Base-by-base conservation (phyloP, 2,888 invertebrate genomes). In the Platypus cylindrus region DNA sequence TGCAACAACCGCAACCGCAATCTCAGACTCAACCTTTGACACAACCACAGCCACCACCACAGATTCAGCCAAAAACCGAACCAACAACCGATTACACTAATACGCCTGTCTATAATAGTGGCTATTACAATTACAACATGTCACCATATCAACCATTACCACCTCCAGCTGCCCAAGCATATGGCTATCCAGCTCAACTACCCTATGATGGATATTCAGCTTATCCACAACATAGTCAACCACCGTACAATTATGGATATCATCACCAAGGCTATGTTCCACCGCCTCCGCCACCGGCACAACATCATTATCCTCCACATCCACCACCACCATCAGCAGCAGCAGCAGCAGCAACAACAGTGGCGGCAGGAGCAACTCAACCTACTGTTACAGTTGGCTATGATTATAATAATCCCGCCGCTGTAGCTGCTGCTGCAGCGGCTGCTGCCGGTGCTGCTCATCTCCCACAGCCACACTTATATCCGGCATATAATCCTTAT, bases 251-350 rank as follows among this genome's bases (percentile, higher is more conserved):
- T 33, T 52, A 53, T 25, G 52, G 52, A 18, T 55, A 54, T 40
- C n/a, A n/a, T n/a, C n/a, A n/a, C n/a, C 60, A 59, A 32, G 54
- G 52, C 15, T 58, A 56, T 45, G 53, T 56, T 0, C 55, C 54
- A 2, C 53, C 52, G n/a, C 54, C 53, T 3, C 53, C 52, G 11
- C 54, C 53, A 35, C 53, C 53, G 34, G 48, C 51, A 2, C n/a
- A n/a, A n/a, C n/a, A n/a, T n/a, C n/a, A n/a, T n/a, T n/a, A n/a
- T n/a, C n/a, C n/a, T n/a, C n/a, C n/a, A n/a, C n/a, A n/a, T n/a
- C 53, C 51, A 5, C 52, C 48, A 18, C 51, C 50, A 7, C 50
- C 48, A 4, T n/a, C n/a, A n/a, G n/a, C n/a, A n/a, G n/a, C n/a
- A n/a, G n/a, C n/a, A n/a, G n/a, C n/a, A n/a, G n/a, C n/a, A n/a